Conservation (phyloP, 2,888 invertebrate genomes). For the Trichacis sp. region DNA sequence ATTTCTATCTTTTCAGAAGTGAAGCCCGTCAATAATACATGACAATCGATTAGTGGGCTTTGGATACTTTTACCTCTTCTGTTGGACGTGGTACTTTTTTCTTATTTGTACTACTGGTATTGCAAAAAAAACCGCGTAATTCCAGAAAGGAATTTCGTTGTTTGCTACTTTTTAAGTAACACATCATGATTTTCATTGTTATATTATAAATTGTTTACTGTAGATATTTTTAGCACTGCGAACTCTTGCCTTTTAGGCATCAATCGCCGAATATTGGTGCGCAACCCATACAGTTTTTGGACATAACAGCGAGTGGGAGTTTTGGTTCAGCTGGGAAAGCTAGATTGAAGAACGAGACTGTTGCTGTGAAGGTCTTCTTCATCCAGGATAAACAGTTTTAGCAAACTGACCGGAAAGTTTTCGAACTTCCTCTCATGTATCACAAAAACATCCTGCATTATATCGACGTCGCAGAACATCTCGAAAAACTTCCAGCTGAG, state of each 20-base stretch:
- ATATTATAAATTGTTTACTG: too few relatives aligned
- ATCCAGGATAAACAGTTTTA: constrained; percentile 94
- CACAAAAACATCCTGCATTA: constrained; percentile 92
- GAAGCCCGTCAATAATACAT: too few relatives aligned
- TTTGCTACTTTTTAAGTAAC: too few relatives aligned
- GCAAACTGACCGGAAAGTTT: constrained; percentile 94
- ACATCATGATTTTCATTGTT: too few relatives aligned
- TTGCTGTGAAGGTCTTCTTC: constrained; percentile 97
- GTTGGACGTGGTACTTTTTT: too few relatives aligned
- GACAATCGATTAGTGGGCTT: too few relatives aligned
- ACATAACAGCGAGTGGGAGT: constrained; percentile 91
- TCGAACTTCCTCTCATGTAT: constrained; percentile 89
- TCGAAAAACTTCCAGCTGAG: constrained; percentile 86
- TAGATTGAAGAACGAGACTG: constrained; percentile 79
- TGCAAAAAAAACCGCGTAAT: too few relatives aligned
- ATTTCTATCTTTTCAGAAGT: too few relatives aligned
- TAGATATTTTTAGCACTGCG: constrained; percentile 72
- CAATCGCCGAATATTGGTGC: constrained; percentile 79
- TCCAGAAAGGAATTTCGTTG: too few relatives aligned
- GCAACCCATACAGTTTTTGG: constrained; percentile 84
- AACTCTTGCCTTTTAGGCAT: constrained; percentile 79
- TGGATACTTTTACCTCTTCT: too few relatives aligned
- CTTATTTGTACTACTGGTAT: too few relatives aligned
- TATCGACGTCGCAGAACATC: constrained; percentile 90
- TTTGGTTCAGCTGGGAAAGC: constrained; percentile 97